phyloP scores from a whole-genome alignment of 2,113 vertebrate species.

The Tricholaema leucomelas region DNA sequence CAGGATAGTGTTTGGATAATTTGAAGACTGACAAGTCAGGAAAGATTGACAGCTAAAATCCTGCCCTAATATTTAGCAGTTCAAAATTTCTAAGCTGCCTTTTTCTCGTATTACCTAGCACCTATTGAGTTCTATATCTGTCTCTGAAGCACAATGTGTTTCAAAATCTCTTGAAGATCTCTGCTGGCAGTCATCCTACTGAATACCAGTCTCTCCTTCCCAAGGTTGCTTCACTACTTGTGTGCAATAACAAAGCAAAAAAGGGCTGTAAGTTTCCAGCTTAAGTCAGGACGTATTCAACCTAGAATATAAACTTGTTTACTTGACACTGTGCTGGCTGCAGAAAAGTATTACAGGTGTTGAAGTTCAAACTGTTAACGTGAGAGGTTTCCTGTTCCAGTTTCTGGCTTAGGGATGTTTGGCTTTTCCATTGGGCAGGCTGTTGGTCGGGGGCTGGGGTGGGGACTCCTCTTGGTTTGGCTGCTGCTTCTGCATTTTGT shows the following conservation, averaged over 20 bases:
- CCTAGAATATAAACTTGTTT: neutral
- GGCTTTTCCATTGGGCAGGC: too few relatives aligned
- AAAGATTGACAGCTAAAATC: neutral
- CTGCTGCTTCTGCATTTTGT: too few relatives aligned
- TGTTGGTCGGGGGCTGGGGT: too few relatives aligned
- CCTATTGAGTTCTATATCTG: neutral
- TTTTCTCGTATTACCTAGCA: neutral
- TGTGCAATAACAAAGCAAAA: neutral
- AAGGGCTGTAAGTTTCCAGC: neutral
- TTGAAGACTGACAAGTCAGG: neutral
- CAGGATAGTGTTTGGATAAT: neutral
- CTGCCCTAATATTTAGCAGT: neutral
- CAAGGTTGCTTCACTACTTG: neutral
- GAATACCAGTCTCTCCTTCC: neutral
- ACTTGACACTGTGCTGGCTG: neutral
- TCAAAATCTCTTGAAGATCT: neutral
- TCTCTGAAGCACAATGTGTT: neutral
- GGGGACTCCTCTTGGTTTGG: too few relatives aligned
- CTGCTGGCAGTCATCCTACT: neutral
- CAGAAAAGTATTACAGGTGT: too few relatives aligned
- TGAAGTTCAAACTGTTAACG: too few relatives aligned
- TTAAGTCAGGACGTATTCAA: neutral
- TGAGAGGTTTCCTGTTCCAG: too few relatives aligned
- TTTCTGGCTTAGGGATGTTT: too few relatives aligned
- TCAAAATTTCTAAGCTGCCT: neutral